Evolutionary conservation across 2,797 vertebrate genomes (phyloP).

Genomic region (Cuniculus paca): DNA sequence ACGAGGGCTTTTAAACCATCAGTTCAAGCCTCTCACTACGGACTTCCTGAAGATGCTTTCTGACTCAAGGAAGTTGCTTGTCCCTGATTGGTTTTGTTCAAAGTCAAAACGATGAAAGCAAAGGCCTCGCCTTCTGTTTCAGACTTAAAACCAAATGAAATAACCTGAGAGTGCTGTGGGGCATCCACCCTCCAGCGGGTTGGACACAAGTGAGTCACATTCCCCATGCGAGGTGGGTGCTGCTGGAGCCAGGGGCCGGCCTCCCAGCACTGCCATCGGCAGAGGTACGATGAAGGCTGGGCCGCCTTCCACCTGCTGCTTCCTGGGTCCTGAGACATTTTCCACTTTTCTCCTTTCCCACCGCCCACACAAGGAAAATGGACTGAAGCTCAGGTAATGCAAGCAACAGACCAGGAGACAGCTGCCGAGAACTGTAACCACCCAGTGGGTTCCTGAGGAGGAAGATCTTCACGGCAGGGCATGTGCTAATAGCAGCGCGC

Average conservation of each 20-base stretch:
- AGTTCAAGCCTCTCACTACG: background rate
- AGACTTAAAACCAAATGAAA: constrained; percentile 75
- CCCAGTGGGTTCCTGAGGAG: constrained; percentile 75
- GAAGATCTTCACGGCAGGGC: constrained; percentile 86
- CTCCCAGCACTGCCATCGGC: constrained; percentile 72
- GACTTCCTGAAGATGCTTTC: constrained; percentile 83
- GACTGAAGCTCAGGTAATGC: constrained; percentile 87
- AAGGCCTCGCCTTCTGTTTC: constrained; percentile 80
- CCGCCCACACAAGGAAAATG: constrained; percentile 85
- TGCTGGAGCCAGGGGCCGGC: constrained; percentile 52
- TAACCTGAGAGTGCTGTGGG: constrained; percentile 60
- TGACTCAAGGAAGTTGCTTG: constrained; percentile 84
- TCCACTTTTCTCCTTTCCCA: constrained; percentile 85
- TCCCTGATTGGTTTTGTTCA: constrained; percentile 84
- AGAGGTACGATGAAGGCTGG: constrained; percentile 78
- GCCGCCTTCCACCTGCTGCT: constrained; percentile 54
- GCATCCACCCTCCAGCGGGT: background rate
- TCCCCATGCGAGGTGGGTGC: constrained; percentile 25
- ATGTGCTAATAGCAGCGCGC: constrained; percentile 84
- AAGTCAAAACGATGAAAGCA: constrained; percentile 70
- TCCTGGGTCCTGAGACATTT: constrained; percentile 83
- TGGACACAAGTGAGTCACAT: constrained; percentile 69
- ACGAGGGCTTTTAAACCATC: constrained; percentile 70
- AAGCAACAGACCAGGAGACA: constrained; percentile 83
- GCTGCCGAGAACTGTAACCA: constrained; percentile 85